Base-by-base conservation (phyloP, 2,888 invertebrate species). In the Orthosia incerta region DNA sequence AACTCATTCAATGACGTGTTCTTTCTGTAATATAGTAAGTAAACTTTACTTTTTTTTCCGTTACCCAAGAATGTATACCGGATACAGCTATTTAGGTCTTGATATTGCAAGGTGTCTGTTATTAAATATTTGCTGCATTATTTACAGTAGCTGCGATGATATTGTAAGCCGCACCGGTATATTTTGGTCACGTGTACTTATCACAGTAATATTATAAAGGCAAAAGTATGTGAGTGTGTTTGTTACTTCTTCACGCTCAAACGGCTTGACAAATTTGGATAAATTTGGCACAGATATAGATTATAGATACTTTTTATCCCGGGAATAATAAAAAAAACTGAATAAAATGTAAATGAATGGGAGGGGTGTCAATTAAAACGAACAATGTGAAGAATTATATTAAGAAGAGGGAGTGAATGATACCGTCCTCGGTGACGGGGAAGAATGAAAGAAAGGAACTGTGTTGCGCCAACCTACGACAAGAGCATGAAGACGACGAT, bases 1-100 rank as follows among this genome's bases (percentile, higher is more conserved):
- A 63, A 63, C 48, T 73, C 20, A 74, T 65, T 31, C 26, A 75
- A 64, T 65, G 56, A 74, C 75, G 20, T 50, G 26, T 18, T 18
- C 20, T 26, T 48, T 20, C 23, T 62, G 31, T 39, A n/a, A 61
- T 55, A 61, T 56, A 26, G 39, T 48, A 55, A 48, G 62, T 56
- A 56, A 56, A 56, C 26, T 15, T 39, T 18, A 57, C 12, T 56
- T 20, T 55, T 45, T 45, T 45, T 26, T 57, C 13, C 15, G 20
- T n/a, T 39, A 59, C 39, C n/a, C 20, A 45, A 26, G 15, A 31
- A 75, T 31, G 45, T 45, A 23, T 66, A 20, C 66, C 67, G 46
- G 57, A 76, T 66, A 20, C 20, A 57, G 39, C 11, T 15, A 26
- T 26, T 26, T 16, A 26, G 23, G 39, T 64, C 3, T 57, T 20